Conservation (phyloP, 2,113 vertebrate genomes). For the Tylochromis polylepis region DNA sequence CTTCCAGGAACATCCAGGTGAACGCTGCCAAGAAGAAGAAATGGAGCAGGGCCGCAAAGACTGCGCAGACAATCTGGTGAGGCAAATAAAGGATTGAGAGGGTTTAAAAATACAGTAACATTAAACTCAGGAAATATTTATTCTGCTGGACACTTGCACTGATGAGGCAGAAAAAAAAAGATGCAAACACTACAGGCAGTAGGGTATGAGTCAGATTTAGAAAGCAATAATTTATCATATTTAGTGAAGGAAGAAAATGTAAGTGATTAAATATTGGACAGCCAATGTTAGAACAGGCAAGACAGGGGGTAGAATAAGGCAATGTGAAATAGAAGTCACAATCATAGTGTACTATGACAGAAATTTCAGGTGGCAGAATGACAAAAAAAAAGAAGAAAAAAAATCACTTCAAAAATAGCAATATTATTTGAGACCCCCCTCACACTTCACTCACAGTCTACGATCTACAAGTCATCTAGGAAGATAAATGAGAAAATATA, state of each 20-base stretch:
- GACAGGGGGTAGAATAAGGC: not conserved
- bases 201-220: not conserved
- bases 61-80: slow-evolving; percentile 90
- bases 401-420: slow-evolving; percentile 1
- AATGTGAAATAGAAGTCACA: not conserved
- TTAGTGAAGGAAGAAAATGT: not conserved
- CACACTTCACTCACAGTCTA: not conserved
- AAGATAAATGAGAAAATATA: slow-evolving; percentile 17
- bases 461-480: not conserved
- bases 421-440: not conserved
- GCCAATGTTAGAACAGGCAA: not conserved
- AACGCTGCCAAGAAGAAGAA: slow-evolving; percentile 99
- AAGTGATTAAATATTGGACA: not conserved
- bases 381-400: not conserved
- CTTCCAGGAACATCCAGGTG: slow-evolving; percentile 99
- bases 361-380: slow-evolving; percentile 8
- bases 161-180: not conserved
- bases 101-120: slow-evolving; percentile 26
- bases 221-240: slow-evolving; percentile 9
- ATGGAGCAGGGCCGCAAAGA: slow-evolving; percentile 95
- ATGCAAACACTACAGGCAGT: not conserved
- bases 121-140: not conserved
- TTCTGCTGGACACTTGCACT: not conserved
- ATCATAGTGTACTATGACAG: not conserved
- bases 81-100: slow-evolving; percentile 10